These are phyloP conservation scores for Dendrocincla tyrannina DNA, from an alignment of 2,797 vertebrate genomes.

Conservation along the genomic window DNA sequence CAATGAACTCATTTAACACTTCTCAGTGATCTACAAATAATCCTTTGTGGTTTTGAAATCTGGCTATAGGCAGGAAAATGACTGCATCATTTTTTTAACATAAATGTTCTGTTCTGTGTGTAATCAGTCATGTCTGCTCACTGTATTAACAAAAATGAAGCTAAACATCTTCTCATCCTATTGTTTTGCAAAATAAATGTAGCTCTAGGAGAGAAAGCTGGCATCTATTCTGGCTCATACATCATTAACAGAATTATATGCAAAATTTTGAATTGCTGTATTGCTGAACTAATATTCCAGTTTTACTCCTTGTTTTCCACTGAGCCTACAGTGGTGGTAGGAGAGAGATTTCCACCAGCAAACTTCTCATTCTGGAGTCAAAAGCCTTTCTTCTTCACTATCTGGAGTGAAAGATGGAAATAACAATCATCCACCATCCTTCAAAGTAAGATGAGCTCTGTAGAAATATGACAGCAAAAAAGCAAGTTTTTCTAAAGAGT, in stretches of 20 bases:
- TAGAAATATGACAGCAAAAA: neutral
- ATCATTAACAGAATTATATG: constrained; percentile 48
- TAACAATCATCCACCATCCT: neutral
- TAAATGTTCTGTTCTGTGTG: constrained; percentile 31
- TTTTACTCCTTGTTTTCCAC: neutral
- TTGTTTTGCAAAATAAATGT: constrained; percentile 57
- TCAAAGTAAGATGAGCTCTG: neutral
- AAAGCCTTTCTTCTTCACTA: neutral
- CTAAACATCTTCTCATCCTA: constrained; percentile 51
- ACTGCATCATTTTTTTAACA: constrained; percentile 49
- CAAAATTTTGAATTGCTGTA: constrained; percentile 5
- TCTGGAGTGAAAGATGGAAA: neutral
- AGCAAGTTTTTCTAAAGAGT: neutral
- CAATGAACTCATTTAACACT: constrained; percentile 69
- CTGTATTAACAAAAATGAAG: constrained; percentile 65
- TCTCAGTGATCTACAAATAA: constrained; percentile 67
- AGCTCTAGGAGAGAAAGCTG: constrained; percentile 41
- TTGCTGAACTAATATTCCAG: neutral
- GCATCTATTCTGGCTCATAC: constrained; percentile 7
- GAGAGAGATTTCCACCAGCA: neutral
- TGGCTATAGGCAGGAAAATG: constrained; percentile 57
- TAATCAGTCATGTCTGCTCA: constrained; percentile 59
- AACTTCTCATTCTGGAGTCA: neutral
- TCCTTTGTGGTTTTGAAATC: constrained; percentile 61
- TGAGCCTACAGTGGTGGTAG: neutral